These are phyloP conservation scores for Strigamia maritima DNA, from an alignment of 2,888 invertebrate species.

Conservation along the genomic window DNA sequence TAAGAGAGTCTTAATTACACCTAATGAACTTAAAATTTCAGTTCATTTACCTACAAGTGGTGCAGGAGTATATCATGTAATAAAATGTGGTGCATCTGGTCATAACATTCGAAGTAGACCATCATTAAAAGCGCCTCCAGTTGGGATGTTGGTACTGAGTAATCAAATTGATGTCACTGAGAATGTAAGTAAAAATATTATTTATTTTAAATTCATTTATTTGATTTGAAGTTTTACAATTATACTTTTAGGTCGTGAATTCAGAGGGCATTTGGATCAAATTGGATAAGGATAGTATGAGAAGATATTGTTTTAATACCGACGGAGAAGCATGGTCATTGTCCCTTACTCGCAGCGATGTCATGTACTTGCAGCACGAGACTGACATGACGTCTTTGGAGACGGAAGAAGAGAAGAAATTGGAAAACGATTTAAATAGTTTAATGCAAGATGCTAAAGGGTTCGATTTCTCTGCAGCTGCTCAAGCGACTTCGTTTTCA, in stretches of 20 bases:
- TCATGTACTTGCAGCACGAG: conserved; percentile 63
- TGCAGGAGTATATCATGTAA: conserved; percentile 61
- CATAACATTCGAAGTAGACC: conserved; percentile 69
- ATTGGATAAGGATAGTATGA: conserved; percentile 60
- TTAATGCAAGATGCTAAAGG: conserved; percentile 51
- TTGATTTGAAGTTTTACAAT: conserved; percentile 28
- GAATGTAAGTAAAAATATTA: conserved; percentile 57
- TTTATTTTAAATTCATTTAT: background rate
- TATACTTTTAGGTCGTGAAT: conserved; percentile 55
- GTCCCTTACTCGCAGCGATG: conserved; percentile 63
- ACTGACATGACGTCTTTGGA: conserved; percentile 52
- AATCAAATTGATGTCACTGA: conserved; percentile 64
- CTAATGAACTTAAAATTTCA: background rate
- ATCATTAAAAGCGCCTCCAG: conserved; percentile 65
- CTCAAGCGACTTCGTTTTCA: conserved; percentile 46
- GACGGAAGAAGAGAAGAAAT: conserved; percentile 36
- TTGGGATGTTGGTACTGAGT: conserved; percentile 67
- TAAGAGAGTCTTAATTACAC: background rate
- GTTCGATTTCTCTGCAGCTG: conserved; percentile 60
- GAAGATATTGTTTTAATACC: conserved; percentile 65
- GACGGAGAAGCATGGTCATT: conserved; percentile 71
- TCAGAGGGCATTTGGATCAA: conserved; percentile 66
- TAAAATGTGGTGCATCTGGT: conserved; percentile 71
- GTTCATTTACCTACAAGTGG: conserved; percentile 37
- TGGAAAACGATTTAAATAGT: background rate